A percentile compares a stretch with the other conserved stretches of the same genome.
Conservation (phyloP, 1,140 invertebrate genomes). For the Campoletis sonorensis region DNA sequence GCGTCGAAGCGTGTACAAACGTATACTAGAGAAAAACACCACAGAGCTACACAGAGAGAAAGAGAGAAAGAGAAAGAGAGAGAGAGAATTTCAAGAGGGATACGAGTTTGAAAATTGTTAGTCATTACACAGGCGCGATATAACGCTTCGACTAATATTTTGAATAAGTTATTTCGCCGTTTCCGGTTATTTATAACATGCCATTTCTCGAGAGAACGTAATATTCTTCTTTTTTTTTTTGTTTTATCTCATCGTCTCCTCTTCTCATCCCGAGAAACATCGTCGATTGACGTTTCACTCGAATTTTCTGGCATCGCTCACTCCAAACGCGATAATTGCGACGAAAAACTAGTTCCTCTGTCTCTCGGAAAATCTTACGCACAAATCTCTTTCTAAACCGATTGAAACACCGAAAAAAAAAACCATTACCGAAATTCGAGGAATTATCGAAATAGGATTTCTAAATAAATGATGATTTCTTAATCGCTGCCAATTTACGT, state of each 20-base stretch:
- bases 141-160: constrained; percentile 13
- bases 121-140: constrained; percentile 21
- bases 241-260: too few species aligned
- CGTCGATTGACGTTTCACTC: neutral
- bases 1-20: neutral
- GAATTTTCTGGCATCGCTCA: constrained; percentile 1
- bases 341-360: too few species aligned
- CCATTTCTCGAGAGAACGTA: neutral
- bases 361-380: too few species aligned
- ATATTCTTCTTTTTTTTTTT: neutral
- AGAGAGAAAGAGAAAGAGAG: neutral
- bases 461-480: neutral
- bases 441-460: constrained; percentile 53
- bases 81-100: neutral
- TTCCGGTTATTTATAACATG: constrained; percentile 17
- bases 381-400: too few species aligned
- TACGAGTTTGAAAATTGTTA: constrained; percentile 24
- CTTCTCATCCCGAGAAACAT: neutral
- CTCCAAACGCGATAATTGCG: neutral
- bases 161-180: constrained; percentile 17
- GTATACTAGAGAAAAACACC: neutral
- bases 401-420: too few species aligned
- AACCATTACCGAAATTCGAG: constrained; percentile 38
- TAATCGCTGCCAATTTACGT: neutral
- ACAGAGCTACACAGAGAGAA: too few species aligned